These are phyloP conservation scores for Epizoanthus rinbou DNA, from an alignment of 92 coral and sea anemone species.

Conservation along the genomic window DNA sequence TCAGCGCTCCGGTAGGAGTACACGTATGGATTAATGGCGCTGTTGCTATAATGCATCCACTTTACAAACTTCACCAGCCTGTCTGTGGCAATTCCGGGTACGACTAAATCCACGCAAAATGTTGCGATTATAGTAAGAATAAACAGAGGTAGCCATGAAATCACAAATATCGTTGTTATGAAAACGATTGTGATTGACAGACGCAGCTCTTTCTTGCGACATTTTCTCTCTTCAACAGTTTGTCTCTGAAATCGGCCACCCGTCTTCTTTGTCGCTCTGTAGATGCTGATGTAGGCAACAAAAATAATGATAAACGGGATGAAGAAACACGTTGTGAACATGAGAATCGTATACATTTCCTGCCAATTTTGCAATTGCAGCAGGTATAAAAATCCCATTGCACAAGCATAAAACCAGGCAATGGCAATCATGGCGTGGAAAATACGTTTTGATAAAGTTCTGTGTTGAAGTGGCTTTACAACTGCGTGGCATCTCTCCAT, in stretches of 20 bases:
- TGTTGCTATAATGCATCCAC: slow-evolving; percentile 87
- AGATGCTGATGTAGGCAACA: slow-evolving; percentile 67
- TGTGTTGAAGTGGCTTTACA: slow-evolving; percentile 81
- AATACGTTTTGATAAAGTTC: slow-evolving; percentile 62
- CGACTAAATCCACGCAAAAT: slow-evolving; percentile 58
- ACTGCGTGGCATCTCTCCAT: slow-evolving; percentile 88
- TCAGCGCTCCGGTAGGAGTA: slow-evolving; percentile 84
- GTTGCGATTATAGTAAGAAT: slow-evolving; percentile 66
- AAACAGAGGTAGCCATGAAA: slow-evolving; percentile 86
- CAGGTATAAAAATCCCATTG: slow-evolving; percentile 74
- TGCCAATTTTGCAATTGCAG: slow-evolving; percentile 72
- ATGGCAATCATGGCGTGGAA: slow-evolving; percentile 68
- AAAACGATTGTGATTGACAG: slow-evolving; percentile 75
- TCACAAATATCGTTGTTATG: slow-evolving; percentile 73
- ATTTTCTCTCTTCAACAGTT: slow-evolving; percentile 43
- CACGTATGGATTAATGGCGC: slow-evolving; percentile 81
- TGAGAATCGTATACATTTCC: slow-evolving; percentile 66
- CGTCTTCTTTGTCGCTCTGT: slow-evolving; percentile 39
- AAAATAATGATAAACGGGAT: slow-evolving; percentile 68
- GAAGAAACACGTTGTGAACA: slow-evolving; percentile 70
- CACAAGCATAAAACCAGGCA: slow-evolving; percentile 76
- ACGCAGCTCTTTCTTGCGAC: slow-evolving; percentile 64
- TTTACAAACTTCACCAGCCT: slow-evolving; percentile 78
- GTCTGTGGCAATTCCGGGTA: slow-evolving; percentile 53
- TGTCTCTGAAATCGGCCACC: slow-evolving; percentile 18